phyloP scores from a whole-genome alignment of 2,888 invertebrate genomes.

The Neoascia interrupta region DNA sequence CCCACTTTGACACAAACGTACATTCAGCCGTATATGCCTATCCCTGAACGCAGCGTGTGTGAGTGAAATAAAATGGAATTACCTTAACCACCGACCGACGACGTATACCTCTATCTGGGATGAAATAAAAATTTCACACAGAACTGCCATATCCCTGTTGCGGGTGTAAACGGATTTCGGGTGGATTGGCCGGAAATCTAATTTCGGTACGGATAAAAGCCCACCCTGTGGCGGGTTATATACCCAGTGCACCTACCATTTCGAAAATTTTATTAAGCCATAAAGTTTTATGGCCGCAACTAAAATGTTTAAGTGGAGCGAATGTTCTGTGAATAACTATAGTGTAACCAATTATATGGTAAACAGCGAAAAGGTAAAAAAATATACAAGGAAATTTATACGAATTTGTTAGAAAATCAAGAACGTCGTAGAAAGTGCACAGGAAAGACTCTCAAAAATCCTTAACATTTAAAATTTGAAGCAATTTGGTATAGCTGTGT shows the following conservation, averaged over 20 bases:
- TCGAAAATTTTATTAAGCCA: conserved; percentile 63
- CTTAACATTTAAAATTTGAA: no score
- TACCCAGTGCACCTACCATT: not conserved
- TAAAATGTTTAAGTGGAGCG: conserved; percentile 63
- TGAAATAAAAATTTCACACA: conserved; percentile 53
- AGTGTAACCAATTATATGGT: conserved; percentile 56
- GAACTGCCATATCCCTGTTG: conserved; percentile 15
- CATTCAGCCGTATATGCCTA: not conserved
- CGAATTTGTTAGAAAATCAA: no score
- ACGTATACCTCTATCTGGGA: no score
- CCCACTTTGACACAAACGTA: conserved; percentile 38
- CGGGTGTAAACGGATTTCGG: conserved; percentile 44
- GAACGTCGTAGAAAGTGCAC: no score
- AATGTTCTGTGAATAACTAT: conserved; percentile 64
- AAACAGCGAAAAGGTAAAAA: conserved; percentile 35
- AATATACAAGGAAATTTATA: no score
- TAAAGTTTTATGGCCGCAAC: conserved; percentile 66
- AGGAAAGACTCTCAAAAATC: no score
- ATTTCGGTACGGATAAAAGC: conserved; percentile 65
- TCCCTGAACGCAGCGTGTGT: not conserved
- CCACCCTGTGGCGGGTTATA: conserved; percentile 2
- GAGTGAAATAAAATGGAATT: conserved; percentile 59
- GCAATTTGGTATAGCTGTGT: no score
- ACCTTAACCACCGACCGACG: conserved; percentile 60
- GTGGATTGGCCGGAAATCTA: conserved; percentile 65